Base-by-base conservation (phyloP, 1,140 invertebrate genomes). In the Drepana arcuata region DNA sequence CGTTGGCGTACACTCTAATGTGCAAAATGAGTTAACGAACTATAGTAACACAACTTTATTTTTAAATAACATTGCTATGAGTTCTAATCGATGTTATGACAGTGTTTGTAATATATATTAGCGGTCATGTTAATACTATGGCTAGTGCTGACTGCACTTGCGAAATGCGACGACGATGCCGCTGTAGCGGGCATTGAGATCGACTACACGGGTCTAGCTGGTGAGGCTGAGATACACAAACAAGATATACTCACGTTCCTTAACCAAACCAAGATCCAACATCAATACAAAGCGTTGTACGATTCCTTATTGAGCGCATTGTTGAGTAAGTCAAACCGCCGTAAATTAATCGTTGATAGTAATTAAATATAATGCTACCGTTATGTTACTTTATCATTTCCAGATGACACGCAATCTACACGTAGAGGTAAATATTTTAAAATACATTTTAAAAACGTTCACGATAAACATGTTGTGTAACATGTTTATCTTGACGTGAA, bases 221-320 rank as follows among this genome's bases (percentile, higher is more conserved):
- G 31, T 3, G 62, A 78, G 21, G 70, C 69, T 0, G 73, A 78
- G 18, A 47, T 7, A 5, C 48, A 74, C 16, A 78, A 78, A 18
- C 9, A 52, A 12, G 48, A 74, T 14, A 56, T 78, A 23, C 43
- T 78, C 0, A 41, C 43, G 4, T 78, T 74, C 26, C 35, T 78
- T 4, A 71, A 71, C 14, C 34, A 66, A n/a, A 43, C 51, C 0
- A 28, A 47, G 18, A 47, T 71, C 2, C 49, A 51, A 16, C 26
- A 57, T 14, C 41, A 56, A 6, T 78, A 78, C 29, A 71, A 58
- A 25, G 24, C 30, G 1, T 45, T 65, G 33, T 78, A 66, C 32
- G 37, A 67, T 5, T 47, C 24, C 2, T 39, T 78, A 29, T 34
- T 78, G n/a, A 26, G 57, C 6, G 59, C 62, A 29, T 43, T 74